Conservation (phyloP, 2,797 vertebrate genomes). For the Molothrus ater region DNA sequence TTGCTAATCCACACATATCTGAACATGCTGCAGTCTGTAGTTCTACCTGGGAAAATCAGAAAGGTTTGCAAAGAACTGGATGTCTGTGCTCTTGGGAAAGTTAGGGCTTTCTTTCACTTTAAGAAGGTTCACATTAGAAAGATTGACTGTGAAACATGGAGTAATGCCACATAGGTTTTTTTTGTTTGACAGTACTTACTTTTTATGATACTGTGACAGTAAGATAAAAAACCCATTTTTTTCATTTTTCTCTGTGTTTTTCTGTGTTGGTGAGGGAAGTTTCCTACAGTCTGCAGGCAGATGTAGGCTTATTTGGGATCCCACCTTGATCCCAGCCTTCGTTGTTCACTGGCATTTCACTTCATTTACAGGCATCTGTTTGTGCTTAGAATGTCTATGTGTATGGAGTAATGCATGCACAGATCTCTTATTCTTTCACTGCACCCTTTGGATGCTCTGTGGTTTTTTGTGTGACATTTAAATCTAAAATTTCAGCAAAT, state of each 20-base stretch:
- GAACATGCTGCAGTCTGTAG: not conserved
- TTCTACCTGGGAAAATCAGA: not conserved
- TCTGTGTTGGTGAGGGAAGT: not conserved
- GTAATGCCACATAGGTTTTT: rapidly evolving
- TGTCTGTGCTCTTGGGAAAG: not conserved
- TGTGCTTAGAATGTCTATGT: not conserved
- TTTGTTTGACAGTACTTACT: too few relatives aligned
- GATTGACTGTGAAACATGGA: not conserved
- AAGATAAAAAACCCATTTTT: too few relatives aligned
- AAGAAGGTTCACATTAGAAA: not conserved
- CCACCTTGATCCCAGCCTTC: not conserved
- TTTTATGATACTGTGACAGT: not conserved
- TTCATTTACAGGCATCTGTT: not conserved
- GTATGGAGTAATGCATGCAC: not conserved
- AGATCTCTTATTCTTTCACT: not conserved
- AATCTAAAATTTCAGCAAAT: not conserved
- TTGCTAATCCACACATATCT: not conserved
- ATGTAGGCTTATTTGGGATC: not conserved
- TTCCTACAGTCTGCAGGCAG: not conserved
- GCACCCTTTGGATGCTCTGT: not conserved
- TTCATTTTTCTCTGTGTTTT: not conserved
- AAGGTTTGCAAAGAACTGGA: not conserved
- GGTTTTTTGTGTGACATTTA: not conserved
- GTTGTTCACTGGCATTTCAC: not conserved
- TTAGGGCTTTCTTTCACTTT: not conserved